Evolutionary conservation across 2,888 invertebrate species (phyloP).

Genomic region (Stomorhina lunata): DNA sequence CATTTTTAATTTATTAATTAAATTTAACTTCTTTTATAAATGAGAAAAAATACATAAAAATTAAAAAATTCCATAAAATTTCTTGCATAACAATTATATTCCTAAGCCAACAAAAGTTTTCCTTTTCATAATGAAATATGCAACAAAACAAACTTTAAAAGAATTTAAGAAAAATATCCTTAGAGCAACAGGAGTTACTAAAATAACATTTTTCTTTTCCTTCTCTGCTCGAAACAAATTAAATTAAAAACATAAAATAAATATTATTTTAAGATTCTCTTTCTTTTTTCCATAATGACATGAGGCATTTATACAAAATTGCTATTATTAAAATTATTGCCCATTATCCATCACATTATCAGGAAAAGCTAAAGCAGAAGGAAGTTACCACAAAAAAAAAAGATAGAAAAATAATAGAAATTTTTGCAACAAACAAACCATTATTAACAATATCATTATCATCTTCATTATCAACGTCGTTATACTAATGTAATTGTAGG

Average conservation of each 20-base stretch:
- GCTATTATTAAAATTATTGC: not conserved
- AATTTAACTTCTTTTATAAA: no score
- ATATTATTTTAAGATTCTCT: not conserved
- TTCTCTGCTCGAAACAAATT: not conserved
- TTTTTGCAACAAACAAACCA: not conserved
- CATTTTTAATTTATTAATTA: no score
- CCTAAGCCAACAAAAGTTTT: no score
- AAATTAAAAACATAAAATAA: not conserved
- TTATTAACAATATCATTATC: not conserved
- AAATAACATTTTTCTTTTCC: not conserved
- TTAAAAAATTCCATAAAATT: no score
- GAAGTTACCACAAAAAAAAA: not conserved
- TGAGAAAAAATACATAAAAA: no score
- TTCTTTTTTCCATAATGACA: not conserved
- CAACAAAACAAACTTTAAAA: no score
- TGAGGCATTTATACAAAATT: not conserved
- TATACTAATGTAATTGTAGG: conserved; percentile 25
- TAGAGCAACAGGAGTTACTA: no score
- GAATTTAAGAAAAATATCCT: no score
- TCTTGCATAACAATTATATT: no score
- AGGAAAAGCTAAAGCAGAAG: not conserved
- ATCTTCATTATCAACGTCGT: conserved; percentile 6
- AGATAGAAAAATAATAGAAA: no score
- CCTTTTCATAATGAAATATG: no score
- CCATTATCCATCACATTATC: not conserved